phyloP scores from a whole-genome alignment of 2,888 invertebrate species.

The Drosophila demipolita region DNA sequence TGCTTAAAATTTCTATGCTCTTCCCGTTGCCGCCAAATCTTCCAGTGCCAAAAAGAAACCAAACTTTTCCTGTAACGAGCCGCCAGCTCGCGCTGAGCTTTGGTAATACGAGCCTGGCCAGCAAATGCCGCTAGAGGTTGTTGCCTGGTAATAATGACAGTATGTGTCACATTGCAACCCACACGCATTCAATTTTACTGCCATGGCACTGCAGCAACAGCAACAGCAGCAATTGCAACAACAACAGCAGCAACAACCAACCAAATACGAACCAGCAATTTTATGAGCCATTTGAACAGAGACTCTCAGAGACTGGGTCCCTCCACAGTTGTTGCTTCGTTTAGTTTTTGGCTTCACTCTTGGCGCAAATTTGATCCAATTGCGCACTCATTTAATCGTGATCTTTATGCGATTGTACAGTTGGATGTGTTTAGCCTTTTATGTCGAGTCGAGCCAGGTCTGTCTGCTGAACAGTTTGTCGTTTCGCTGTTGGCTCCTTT shows the following conservation, averaged over 20 bases:
- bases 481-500: conserved; percentile 45
- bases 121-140: conserved; percentile 67
- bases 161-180: conserved; percentile 83
- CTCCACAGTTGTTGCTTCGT: conserved; percentile 38
- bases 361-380: conserved; percentile 83
- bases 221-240: background rate
- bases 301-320: conserved; percentile 30
- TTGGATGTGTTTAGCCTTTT: conserved; percentile 82
- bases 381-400: conserved; percentile 82
- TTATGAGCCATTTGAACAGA: conserved; percentile 73
- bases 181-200: conserved; percentile 82
- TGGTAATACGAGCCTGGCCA: conserved; percentile 71
- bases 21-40: conserved; percentile 36
- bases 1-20: conserved; percentile 47
- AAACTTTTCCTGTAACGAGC: conserved; percentile 75
- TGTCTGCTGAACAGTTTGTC: conserved; percentile 30
- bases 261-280: conserved; percentile 51
- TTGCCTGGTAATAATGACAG: conserved; percentile 83
- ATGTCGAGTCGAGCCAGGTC: conserved; percentile 63
- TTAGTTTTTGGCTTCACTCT: conserved; percentile 64
- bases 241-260: conserved; percentile 18
- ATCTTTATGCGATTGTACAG: conserved; percentile 82
- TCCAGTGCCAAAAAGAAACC: conserved; percentile 33
- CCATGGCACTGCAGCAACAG: conserved; percentile 38
- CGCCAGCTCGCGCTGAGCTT: conserved; percentile 66